Evolutionary conservation across 2,113 vertebrate species (phyloP).

Genomic region (Tauraco erythrolophus): DNA sequence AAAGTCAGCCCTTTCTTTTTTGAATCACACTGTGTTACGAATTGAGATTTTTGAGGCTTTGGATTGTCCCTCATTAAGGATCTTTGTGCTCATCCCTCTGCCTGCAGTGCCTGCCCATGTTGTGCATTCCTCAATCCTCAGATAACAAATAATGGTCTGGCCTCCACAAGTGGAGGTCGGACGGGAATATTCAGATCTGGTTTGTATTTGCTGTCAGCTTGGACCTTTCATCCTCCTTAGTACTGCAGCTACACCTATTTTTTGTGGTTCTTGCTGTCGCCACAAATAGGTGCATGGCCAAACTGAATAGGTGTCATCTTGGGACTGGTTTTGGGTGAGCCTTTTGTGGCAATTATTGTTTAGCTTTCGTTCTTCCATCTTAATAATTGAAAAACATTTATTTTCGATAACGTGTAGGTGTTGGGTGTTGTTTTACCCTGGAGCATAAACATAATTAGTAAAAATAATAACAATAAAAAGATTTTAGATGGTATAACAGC

Average conservation of each 20-base stretch:
- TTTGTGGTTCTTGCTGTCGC: constrained; percentile 19
- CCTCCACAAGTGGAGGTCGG: background rate
- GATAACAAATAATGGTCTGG: background rate
- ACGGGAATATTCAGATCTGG: background rate
- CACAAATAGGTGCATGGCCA: background rate
- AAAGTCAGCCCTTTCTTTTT: background rate
- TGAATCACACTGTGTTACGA: fast-evolving
- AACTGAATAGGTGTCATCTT: background rate
- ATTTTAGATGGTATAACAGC: background rate
- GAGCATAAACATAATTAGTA: constrained; percentile 26
- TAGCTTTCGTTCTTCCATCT: background rate
- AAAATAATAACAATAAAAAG: constrained; percentile 18
- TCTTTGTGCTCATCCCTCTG: background rate
- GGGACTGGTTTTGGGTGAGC: background rate
- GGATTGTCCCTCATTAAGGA: background rate
- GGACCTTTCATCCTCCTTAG: constrained; percentile 51
- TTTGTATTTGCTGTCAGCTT: background rate
- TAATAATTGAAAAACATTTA: constrained; percentile 39
- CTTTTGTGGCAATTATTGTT: constrained; percentile 23
- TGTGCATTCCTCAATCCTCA: background rate
- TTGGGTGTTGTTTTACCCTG: constrained; percentile 26
- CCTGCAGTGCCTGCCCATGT: background rate
- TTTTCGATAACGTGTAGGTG: constrained; percentile 19
- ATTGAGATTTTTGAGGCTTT: background rate
- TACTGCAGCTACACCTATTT: constrained; percentile 6